Base-by-base conservation (phyloP, 2,797 vertebrate species). In the Sarcoramphus papa region DNA sequence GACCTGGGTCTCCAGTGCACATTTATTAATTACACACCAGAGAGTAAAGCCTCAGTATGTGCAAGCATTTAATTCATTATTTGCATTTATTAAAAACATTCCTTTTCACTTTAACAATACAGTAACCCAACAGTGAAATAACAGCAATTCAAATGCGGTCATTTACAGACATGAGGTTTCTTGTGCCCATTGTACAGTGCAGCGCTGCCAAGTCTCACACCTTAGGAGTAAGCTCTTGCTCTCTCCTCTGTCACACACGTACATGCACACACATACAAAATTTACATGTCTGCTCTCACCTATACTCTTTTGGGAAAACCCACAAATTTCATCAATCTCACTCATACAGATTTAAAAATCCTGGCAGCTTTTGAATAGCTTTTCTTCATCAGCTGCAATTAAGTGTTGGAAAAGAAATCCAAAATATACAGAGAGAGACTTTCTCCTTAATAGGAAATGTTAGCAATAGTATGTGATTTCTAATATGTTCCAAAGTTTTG, bases 361-460 rank as follows among this genome's bases (percentile, higher is more conserved):
- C 88, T 98, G 97, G 97, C 96, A 98, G 95, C 89, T 97, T 96
- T 93, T 97, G 97, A 98, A 97, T 97, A 96, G 94, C 41, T 94
- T 97, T 97, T 97, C 81, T 97, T 98, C 97, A 97, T 97, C 97
- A 96, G 96, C 95, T 97, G 94, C 96, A 98, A 98, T 98, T 98
- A 97, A 97, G 88, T 96, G 96, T 94, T 97, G 97, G 96, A 96
- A 97, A 93, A 95, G 93, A 97, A 97, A 97, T 97, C 63, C 79
- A 98, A 97, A 97, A 93, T 94, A 96, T 82, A 96, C 95, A 97
- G 45, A 95, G 76, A 95, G 88, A 96, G 87, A 81, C 86, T 85
- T 97, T 97, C 95, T 97, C 75, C 85, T 95, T 94, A 97, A 96
- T 95, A 97, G 96, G 82, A 90, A 96, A 96, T 89, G 91, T 96